phyloP scores from a whole-genome alignment of 2,797 vertebrate species.

The Pipistrellus pygmaeus region DNA sequence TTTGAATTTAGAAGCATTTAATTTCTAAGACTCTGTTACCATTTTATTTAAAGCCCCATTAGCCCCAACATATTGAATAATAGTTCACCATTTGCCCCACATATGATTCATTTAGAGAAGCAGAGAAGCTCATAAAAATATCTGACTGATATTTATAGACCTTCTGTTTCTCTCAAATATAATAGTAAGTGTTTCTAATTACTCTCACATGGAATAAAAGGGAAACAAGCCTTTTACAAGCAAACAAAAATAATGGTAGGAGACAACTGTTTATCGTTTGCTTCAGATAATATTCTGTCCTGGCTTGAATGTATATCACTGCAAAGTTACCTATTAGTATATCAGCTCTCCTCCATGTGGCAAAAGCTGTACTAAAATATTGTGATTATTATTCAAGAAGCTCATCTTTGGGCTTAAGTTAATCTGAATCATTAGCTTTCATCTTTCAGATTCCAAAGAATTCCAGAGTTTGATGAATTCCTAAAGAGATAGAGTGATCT shows the following conservation, averaged over 20 bases:
- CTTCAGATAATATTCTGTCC: not conserved
- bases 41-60: constrained; percentile 80
- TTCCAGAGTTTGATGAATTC: constrained; percentile 2
- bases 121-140: constrained; percentile 66
- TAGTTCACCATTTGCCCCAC: constrained; percentile 29
- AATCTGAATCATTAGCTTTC: not conserved
- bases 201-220: constrained; percentile 17
- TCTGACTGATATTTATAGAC: constrained; percentile 57
- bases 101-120: constrained; percentile 69
- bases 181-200: constrained; percentile 62
- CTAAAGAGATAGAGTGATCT: not conserved
- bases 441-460: constrained; percentile 21
- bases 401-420: not conserved
- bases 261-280: not conserved
- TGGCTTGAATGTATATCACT: not conserved
- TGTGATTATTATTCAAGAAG: not conserved
- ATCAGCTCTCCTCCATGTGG: not conserved
- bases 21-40: constrained; percentile 55
- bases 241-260: not conserved
- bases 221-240: not conserved
- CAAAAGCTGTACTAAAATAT: not conserved
- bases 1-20: constrained; percentile 75
- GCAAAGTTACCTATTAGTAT: not conserved
- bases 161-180: constrained; percentile 26
- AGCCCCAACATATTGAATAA: constrained; percentile 69